phyloP scores from a whole-genome alignment of 2,113 vertebrate species.

The Callipepla californica region DNA sequence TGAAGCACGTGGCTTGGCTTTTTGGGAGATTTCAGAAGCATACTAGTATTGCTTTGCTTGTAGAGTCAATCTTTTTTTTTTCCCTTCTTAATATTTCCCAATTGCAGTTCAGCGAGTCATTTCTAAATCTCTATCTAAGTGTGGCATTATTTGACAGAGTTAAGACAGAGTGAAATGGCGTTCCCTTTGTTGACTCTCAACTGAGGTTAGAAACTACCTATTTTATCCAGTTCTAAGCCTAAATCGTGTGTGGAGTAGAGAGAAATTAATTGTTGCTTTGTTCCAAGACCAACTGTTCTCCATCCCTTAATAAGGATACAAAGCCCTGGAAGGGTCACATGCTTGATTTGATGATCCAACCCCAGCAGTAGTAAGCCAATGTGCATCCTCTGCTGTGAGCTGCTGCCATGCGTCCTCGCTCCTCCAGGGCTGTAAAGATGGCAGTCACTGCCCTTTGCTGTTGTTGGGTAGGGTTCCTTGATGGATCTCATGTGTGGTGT shows the following conservation, averaged over 20 bases:
- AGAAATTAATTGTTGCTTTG: background rate
- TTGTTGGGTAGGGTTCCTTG: too few species aligned
- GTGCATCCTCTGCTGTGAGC: fast-evolving
- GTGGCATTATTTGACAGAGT: background rate
- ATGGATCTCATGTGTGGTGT: too few species aligned
- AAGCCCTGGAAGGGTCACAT: fast-evolving
- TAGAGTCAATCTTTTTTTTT: background rate
- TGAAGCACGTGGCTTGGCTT: background rate
- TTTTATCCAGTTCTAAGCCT: background rate
- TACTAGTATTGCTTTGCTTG: fast-evolving
- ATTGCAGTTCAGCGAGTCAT: background rate
- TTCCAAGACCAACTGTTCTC: background rate
- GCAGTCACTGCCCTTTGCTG: background rate
- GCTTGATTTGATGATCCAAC: background rate
- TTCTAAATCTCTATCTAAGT: background rate
- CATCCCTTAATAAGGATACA: background rate
- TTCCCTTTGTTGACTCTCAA: background rate
- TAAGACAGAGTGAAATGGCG: background rate
- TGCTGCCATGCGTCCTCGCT: fast-evolving
- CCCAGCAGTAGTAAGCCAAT: background rate
- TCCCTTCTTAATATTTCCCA: background rate
- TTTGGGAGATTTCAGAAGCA: background rate
- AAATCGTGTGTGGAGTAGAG: background rate
- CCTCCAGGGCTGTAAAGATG: fast-evolving
- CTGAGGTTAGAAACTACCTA: background rate